Evolutionary conservation across 2,113 vertebrate species (phyloP).

Genomic region (Platichthys flesus): DNA sequence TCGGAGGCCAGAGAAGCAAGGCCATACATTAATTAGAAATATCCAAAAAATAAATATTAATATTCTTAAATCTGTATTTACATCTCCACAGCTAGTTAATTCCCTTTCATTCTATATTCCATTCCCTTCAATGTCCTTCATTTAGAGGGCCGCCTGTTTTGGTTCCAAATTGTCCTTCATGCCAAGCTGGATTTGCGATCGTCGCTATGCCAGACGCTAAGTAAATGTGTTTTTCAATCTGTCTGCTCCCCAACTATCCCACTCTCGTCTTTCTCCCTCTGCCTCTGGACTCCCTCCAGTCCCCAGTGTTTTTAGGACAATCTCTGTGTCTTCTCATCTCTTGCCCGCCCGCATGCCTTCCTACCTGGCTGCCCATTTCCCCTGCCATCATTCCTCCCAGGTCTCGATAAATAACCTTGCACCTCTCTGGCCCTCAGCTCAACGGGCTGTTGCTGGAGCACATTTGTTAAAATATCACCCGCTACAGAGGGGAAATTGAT

Average conservation of each 20-base stretch:
- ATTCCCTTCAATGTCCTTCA: conserved; percentile 77
- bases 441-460: conserved; percentile 80
- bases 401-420: conserved; percentile 88
- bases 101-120: conserved; percentile 50
- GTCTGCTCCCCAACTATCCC: conserved; percentile 67
- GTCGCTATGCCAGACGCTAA: conserved; percentile 85
- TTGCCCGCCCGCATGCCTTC: conserved; percentile 46
- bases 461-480: conserved; percentile 89
- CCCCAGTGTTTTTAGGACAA: conserved; percentile 77
- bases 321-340: conserved; percentile 73
- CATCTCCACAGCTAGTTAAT: conserved; percentile 40
- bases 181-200: conserved; percentile 88
- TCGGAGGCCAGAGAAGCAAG: too few species aligned
- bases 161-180: conserved; percentile 91
- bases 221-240: conserved; percentile 89
- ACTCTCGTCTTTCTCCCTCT: conserved; percentile 54
- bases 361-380: conserved; percentile 83
- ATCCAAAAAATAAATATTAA: conserved; percentile 8
- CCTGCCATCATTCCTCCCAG: conserved; percentile 84
- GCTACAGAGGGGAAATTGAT: conserved; percentile 87
- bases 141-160: conserved; percentile 83
- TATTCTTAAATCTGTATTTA: conserved; percentile 17
- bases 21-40: neutral
- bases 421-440: conserved; percentile 74
- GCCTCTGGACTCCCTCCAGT: conserved; percentile 69